phyloP scores from a whole-genome alignment of 2,888 invertebrate genomes.

The Dryococelus australis region DNA sequence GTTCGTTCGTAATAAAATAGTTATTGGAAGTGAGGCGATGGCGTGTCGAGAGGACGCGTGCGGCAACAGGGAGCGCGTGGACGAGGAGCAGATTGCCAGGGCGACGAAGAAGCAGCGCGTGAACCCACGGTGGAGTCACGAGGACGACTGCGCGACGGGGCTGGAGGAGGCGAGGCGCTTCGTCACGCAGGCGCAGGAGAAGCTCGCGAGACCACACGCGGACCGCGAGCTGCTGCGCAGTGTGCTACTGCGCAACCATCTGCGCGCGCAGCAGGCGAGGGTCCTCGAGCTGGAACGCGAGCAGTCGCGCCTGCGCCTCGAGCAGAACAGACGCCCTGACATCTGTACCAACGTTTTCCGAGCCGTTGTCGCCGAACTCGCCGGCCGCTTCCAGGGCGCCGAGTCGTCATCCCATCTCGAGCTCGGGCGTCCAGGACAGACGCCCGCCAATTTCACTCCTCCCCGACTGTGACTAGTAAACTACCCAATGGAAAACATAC shows the following conservation, averaged over 20 bases:
- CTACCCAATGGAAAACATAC: too few relatives aligned
- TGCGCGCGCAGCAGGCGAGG: neutral
- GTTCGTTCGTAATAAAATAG: too few relatives aligned
- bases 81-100: neutral
- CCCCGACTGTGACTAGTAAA: too few relatives aligned
- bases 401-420: neutral
- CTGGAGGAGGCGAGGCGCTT: neutral
- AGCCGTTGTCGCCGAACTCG: neutral
- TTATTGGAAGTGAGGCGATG: neutral
- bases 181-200: neutral
- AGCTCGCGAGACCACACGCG: neutral
- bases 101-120: neutral
- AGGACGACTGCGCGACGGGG: neutral
- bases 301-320: neutral
- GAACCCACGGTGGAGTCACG: too few relatives aligned
- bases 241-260: too few relatives aligned
- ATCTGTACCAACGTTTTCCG: neutral
- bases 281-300: neutral
- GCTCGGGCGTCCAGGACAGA: neutral
- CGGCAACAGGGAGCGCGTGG: neutral
- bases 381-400: neutral
- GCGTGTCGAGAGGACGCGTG: neutral
- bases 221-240: neutral
- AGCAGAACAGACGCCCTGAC: too few relatives aligned
- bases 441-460: too few relatives aligned